Conservation (phyloP, 2,888 invertebrate species). For the Julus scanicus region DNA sequence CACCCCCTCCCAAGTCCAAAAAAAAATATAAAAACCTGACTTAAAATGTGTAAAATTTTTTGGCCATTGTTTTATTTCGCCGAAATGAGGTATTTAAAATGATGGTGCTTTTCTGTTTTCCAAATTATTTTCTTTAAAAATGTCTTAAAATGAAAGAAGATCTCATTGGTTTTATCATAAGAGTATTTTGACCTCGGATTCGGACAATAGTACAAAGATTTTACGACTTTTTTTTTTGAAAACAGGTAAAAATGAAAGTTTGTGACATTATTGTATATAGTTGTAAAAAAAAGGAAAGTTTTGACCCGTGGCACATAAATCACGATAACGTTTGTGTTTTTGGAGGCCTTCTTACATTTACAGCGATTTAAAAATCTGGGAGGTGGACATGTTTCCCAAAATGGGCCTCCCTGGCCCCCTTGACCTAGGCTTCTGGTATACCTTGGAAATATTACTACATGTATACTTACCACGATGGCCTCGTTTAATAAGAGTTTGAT, state of each 20-base stretch:
- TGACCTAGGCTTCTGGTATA: neutral
- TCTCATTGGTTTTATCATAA: neutral
- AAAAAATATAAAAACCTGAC: neutral
- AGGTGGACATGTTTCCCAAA: neutral
- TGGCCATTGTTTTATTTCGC: neutral
- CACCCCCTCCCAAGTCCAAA: neutral
- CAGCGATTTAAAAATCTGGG: neutral
- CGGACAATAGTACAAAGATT: neutral
- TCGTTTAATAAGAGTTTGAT: neutral
- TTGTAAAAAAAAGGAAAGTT: conserved; percentile 9
- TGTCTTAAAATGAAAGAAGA: conserved; percentile 13
- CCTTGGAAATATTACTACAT: neutral
- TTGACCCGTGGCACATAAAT: neutral
- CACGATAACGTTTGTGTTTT: neutral
- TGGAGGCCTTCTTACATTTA: neutral
- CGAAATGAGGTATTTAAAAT: neutral
- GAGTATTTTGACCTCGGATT: neutral
- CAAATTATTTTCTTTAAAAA: conserved; percentile 15
- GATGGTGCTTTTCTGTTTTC: neutral
- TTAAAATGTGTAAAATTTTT: neutral
- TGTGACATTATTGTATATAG: conserved; percentile 35
- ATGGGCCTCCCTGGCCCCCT: neutral
- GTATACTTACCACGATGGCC: neutral
- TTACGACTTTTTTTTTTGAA: neutral
- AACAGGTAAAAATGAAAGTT: conserved; percentile 38